Evolutionary conservation across 1,140 invertebrate genomes (phyloP).

Genomic region (Drosophila arawakana): DNA sequence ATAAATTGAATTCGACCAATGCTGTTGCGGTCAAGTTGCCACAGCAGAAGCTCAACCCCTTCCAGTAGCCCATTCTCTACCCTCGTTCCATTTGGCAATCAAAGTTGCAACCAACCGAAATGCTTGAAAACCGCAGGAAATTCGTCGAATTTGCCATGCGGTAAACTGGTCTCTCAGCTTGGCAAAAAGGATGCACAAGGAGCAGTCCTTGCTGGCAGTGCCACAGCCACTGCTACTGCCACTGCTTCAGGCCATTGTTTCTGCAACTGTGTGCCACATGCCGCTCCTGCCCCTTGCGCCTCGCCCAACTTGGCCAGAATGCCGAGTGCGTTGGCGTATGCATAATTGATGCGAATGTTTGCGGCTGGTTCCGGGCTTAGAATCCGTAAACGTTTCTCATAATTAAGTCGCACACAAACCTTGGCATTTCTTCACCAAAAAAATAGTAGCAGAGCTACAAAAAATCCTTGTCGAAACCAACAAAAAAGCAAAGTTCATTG

Average conservation of each 20-base stretch:
- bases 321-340: conserved; percentile 72
- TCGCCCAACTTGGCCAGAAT: conserved; percentile 22
- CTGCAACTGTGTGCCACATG: conserved; percentile 24
- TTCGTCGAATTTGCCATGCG: conserved; percentile 82
- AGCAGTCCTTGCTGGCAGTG: conserved; percentile 27
- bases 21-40: conserved; percentile 65
- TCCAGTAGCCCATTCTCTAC: background rate
- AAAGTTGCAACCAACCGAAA: conserved; percentile 65
- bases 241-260: conserved; percentile 8
- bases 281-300: background rate
- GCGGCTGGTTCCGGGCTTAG: conserved; percentile 64
- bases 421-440: background rate
- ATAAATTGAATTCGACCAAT: conserved; percentile 82
- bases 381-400: conserved; percentile 49
- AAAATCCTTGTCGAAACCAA: conserved; percentile 13
- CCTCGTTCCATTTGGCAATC: conserved; percentile 34
- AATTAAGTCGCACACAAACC: conserved; percentile 45
- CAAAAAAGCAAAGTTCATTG: conserved; percentile 49
- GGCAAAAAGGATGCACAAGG: conserved; percentile 62
- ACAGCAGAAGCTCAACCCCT: background rate
- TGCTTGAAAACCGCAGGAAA: conserved; percentile 79
- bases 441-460: conserved; percentile 15
- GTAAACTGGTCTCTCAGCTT: conserved; percentile 53
- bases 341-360: conserved; percentile 83
- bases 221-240: background rate